Percentiles rank a stretch among this genome's conserved stretches.
phyloP scores from a whole-genome alignment of 2,888 invertebrate genomes.

The Apodemia mormo region DNA sequence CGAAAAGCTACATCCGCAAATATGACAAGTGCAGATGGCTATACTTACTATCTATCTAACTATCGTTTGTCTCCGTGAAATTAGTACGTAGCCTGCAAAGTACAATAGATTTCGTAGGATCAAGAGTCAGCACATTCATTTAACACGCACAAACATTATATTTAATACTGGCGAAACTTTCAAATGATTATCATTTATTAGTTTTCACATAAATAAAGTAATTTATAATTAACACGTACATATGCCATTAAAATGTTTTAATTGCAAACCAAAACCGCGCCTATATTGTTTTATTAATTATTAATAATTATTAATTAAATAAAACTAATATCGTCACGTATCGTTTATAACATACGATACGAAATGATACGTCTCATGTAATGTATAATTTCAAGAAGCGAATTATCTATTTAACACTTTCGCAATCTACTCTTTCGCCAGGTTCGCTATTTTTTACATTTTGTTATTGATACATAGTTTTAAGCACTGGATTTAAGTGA shows the following conservation, averaged over 20 bases:
- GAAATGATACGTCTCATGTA: no score
- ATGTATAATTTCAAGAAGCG: no score
- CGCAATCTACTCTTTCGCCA: neutral
- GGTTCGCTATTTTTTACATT: neutral
- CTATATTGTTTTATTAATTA: neutral
- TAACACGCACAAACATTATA: slow-evolving; percentile 32
- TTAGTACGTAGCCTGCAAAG: slow-evolving; percentile 65
- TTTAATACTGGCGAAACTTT: slow-evolving; percentile 26
- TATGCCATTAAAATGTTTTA: neutral
- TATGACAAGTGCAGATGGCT: neutral
- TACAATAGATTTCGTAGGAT: slow-evolving; percentile 64
- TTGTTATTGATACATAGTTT: slow-evolving; percentile 33
- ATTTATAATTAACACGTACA: neutral
- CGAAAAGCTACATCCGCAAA: neutral
- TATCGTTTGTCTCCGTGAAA: slow-evolving; percentile 29
- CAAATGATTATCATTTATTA: neutral
- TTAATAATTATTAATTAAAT: neutral
- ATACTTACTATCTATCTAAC: neutral
- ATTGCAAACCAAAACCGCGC: neutral
- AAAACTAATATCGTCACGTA: neutral
- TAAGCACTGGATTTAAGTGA: slow-evolving; percentile 40
- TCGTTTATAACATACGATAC: neutral
- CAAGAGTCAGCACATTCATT: slow-evolving; percentile 32
- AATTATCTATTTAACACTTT: neutral
- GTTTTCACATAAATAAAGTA: neutral